Conservation (phyloP, 2,888 invertebrate genomes). For the Cataglyphis cursor region DNA sequence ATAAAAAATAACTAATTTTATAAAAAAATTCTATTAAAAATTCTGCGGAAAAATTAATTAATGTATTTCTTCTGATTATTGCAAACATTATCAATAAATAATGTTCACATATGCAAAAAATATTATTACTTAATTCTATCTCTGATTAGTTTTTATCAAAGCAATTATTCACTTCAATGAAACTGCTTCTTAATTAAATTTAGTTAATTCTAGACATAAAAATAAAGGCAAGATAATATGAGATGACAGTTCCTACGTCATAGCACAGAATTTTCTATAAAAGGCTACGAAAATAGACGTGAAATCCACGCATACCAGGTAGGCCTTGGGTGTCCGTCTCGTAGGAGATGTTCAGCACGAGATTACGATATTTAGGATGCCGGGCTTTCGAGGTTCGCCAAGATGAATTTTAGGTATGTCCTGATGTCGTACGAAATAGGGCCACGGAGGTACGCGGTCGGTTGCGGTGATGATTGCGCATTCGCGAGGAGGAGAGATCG, state of each 20-base stretch:
- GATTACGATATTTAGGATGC: conserved; percentile 43
- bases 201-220: background rate
- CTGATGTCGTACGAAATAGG: conserved; percentile 29
- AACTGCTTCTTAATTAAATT: background rate
- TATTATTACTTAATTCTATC: background rate
- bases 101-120: background rate
- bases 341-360: conserved; percentile 20
- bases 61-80: background rate
- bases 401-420: conserved; percentile 46
- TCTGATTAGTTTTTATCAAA: background rate
- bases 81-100: background rate
- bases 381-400: conserved; percentile 9
- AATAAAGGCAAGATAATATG: background rate
- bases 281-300: background rate
- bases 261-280: background rate
- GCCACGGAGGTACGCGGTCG: background rate
- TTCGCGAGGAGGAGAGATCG: background rate
- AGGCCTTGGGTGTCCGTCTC: background rate
- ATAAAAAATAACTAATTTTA: background rate
- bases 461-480: background rate
- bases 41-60: background rate
- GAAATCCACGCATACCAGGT: conserved; percentile 30
- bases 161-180: background rate
- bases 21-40: background rate
- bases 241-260: background rate